A percentile compares a stretch with the other conserved stretches of the same genome.
Evolutionary conservation across 2,888 invertebrate species (phyloP).

Genomic region (Clivina fossor): DNA sequence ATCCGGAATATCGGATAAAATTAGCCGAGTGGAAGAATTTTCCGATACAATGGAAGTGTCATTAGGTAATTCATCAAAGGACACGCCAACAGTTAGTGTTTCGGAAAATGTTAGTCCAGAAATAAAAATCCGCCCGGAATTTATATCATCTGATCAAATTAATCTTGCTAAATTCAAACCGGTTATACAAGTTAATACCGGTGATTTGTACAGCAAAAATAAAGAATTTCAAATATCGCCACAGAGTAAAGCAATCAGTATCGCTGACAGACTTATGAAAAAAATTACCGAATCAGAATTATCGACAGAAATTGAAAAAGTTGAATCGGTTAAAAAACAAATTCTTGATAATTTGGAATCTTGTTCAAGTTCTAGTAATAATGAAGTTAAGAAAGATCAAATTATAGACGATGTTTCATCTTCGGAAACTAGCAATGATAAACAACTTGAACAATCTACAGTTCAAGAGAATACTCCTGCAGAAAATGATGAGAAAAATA

Average conservation of each 20-base stretch:
- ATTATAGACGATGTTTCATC: constrained; percentile 14
- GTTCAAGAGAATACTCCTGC: not conserved
- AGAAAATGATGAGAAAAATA: not conserved
- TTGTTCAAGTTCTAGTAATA: not conserved
- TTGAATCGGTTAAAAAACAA: constrained; percentile 30
- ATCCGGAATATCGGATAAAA: constrained; percentile 46
- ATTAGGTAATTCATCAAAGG: constrained; percentile 41
- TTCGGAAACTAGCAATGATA: constrained; percentile 10
- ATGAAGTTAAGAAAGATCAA: constrained; percentile 7
- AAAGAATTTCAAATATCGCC: constrained; percentile 41
- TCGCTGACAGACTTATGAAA: constrained; percentile 49
- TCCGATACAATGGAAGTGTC: constrained; percentile 47
- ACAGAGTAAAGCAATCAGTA: constrained; percentile 46
- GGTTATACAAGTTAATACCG: constrained; percentile 44
- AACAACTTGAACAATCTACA: constrained; percentile 1
- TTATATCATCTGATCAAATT: constrained; percentile 19
- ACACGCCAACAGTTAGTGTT: constrained; percentile 38
- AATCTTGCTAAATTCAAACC: constrained; percentile 41
- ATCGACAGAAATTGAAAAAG: constrained; percentile 15
- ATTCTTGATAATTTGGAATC: constrained; percentile 24
- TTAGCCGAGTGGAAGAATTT: constrained; percentile 46
- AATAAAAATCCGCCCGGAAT: constrained; percentile 12
- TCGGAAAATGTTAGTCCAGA: constrained; percentile 39
- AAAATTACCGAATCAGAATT: constrained; percentile 43
- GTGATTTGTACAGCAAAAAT: constrained; percentile 38